These are phyloP conservation scores for Rapana venosa DNA, from an alignment of 2,888 invertebrate genomes.

Conservation along the genomic window DNA sequence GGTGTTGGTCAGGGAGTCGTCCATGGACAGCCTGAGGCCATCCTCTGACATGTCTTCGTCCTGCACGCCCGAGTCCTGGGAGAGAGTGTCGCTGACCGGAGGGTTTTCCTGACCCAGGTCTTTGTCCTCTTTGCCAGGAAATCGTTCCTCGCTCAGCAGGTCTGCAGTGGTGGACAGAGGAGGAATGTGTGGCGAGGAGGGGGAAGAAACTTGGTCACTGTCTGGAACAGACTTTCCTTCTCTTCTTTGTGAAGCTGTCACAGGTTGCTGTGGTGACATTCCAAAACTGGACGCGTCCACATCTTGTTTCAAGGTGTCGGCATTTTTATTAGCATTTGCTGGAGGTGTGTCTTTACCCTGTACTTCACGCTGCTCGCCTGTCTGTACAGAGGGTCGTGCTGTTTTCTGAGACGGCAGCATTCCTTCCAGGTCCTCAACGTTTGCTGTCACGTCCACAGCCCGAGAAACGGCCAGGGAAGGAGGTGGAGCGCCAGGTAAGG, in stretches of 20 bases:
- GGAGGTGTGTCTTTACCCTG: not conserved
- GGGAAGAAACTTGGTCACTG: not conserved
- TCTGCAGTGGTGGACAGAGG: not conserved
- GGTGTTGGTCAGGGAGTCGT: constrained; percentile 28
- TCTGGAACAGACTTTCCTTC: not conserved
- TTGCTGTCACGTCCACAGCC: constrained; percentile 18
- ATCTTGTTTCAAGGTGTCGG: not conserved
- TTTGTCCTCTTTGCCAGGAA: not conserved
- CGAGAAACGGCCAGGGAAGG: constrained; percentile 40
- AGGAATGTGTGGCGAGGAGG: not conserved
- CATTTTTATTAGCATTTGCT: not conserved
- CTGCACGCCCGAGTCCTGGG: constrained; percentile 38
- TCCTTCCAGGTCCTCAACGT: constrained; percentile 39
- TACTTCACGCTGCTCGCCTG: not conserved
- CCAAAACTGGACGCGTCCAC: not conserved
- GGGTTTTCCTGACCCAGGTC: constrained; percentile 27
- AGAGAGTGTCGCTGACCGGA: constrained; percentile 38
- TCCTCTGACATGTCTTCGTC: constrained; percentile 43
- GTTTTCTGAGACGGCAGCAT: constrained; percentile 30
- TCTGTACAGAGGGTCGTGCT: not conserved
- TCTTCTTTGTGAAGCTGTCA: not conserved
- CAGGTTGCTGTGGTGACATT: not conserved
- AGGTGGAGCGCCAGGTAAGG: constrained; percentile 49
- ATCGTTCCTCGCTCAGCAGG: not conserved
- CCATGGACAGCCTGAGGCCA: constrained; percentile 29